Conservation (phyloP, 1,140 invertebrate species). For the Brachionus asplanchnoidis region DNA sequence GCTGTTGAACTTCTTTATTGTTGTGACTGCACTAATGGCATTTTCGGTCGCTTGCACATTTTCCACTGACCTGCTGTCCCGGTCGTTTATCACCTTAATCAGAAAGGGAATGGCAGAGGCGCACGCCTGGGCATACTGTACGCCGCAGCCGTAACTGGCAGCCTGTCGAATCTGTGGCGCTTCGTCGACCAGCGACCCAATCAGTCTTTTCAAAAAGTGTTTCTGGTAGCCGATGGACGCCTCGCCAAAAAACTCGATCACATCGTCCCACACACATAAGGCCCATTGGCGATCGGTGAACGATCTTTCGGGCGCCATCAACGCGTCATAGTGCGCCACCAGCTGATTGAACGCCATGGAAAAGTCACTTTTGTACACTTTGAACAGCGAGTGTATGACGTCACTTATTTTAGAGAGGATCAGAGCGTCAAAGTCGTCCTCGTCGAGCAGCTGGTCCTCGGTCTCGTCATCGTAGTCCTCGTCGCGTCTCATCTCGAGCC, state of each 20-base stretch:
- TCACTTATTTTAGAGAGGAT: constrained; percentile 84
- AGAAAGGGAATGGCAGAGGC: constrained; percentile 72
- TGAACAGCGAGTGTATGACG: constrained; percentile 83
- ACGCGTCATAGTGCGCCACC: constrained; percentile 76
- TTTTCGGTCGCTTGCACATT: constrained; percentile 85
- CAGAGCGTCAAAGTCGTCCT: constrained; percentile 87
- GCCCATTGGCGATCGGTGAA: constrained; percentile 95
- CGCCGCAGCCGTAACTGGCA: constrained; percentile 88
- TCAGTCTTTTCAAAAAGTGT: constrained; percentile 74
- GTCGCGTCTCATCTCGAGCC: constrained; percentile 73
- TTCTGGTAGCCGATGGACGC: constrained; percentile 70
- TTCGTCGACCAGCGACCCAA: constrained; percentile 70
- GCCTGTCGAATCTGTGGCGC: constrained; percentile 80
- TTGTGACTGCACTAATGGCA: constrained; percentile 91
- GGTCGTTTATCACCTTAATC: constrained; percentile 75
- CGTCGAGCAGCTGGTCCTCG: constrained; percentile 84
- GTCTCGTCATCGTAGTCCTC: constrained; percentile 95
- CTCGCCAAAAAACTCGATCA: constrained; percentile 72
- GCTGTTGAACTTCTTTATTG: constrained; percentile 73
- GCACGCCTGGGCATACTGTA: constrained; percentile 69
- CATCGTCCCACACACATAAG: constrained; percentile 93
- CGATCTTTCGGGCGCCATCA: constrained; percentile 53
- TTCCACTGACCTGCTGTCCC: constrained; percentile 72
- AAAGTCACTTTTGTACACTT: constrained; percentile 77
- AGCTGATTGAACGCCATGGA: constrained; percentile 81